These are phyloP conservation scores for Syngnathus acus DNA, from an alignment of 2,797 vertebrate species.

Conservation along the genomic window DNA sequence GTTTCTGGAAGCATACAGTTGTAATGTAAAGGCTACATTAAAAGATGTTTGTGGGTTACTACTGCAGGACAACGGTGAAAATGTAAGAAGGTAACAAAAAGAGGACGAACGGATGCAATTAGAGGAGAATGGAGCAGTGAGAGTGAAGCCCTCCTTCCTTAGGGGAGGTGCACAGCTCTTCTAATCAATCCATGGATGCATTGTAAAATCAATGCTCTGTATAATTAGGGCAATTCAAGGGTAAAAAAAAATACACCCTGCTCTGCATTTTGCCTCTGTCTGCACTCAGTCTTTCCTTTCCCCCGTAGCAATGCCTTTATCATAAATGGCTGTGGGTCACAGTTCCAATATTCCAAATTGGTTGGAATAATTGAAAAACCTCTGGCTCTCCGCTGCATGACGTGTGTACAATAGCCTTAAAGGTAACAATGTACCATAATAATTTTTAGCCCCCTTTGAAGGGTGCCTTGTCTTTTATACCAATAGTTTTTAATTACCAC, in stretches of 20 bases:
- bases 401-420: slow-evolving; percentile 30
- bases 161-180: slow-evolving; percentile 68
- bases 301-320: slow-evolving; percentile 42
- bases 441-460: slow-evolving; percentile 27
- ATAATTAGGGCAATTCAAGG: slow-evolving; percentile 94
- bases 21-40: background rate
- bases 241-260: slow-evolving; percentile 69
- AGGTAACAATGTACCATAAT: slow-evolving; percentile 28
- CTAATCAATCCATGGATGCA: slow-evolving; percentile 87
- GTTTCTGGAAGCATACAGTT: background rate
- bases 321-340: slow-evolving; percentile 48
- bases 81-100: background rate
- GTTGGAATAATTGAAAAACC: slow-evolving; percentile 50
- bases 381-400: slow-evolving; percentile 22
- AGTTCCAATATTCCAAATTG: slow-evolving; percentile 45
- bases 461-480: slow-evolving; percentile 22
- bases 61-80: background rate
- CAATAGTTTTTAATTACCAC: slow-evolving; percentile 25
- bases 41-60: background rate
- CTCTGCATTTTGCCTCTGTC: slow-evolving; percentile 57
- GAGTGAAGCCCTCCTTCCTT: slow-evolving; percentile 60
- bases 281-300: slow-evolving; percentile 51
- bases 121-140: slow-evolving; percentile 20
- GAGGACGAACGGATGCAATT: slow-evolving; percentile 13
- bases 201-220: slow-evolving; percentile 93